These are phyloP conservation scores for Euura saliciscinereae DNA, from an alignment of 1,140 invertebrate species.

Conservation along the genomic window DNA sequence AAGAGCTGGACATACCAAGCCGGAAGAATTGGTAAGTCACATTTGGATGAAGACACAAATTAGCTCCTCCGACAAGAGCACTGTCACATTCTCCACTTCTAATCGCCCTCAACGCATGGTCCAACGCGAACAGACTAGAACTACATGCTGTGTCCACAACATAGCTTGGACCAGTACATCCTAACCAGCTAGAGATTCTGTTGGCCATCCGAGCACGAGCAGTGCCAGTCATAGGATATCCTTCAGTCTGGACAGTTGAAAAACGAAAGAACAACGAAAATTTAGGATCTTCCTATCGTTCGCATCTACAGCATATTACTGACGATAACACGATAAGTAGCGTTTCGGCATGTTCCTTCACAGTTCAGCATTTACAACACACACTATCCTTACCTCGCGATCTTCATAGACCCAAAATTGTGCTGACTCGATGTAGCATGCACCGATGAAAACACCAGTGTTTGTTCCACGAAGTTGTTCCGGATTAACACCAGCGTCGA, in stretches of 20 bases:
- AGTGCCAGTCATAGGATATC: constrained; percentile 66
- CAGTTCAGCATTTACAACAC: constrained; percentile 11
- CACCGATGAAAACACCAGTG: constrained; percentile 67
- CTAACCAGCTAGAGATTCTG: constrained; percentile 79
- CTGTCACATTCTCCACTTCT: constrained; percentile 80
- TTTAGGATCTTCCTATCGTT: background rate
- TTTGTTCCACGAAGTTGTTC: too few species aligned
- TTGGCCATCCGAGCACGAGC: constrained; percentile 91
- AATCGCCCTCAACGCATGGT: constrained; percentile 74
- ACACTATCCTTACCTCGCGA: constrained; percentile 57
- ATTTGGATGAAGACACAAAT: constrained; percentile 85
- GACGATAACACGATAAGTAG: background rate
- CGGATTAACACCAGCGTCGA: too few species aligned
- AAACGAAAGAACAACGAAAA: background rate
- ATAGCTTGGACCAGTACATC: constrained; percentile 73
- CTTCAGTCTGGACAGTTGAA: constrained; percentile 41
- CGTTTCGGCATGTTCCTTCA: background rate
- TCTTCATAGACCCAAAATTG: constrained; percentile 72
- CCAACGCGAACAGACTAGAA: too few species aligned
- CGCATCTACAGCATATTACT: background rate
- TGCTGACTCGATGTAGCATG: constrained; percentile 79
- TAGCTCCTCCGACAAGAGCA: constrained; percentile 86
- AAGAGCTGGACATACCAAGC: constrained; percentile 40
- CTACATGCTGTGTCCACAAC: too few species aligned
- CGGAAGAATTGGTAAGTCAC: constrained; percentile 80